These are phyloP conservation scores for Oreotrochilus melanogaster DNA, from an alignment of 2,113 vertebrate genomes.

Conservation along the genomic window DNA sequence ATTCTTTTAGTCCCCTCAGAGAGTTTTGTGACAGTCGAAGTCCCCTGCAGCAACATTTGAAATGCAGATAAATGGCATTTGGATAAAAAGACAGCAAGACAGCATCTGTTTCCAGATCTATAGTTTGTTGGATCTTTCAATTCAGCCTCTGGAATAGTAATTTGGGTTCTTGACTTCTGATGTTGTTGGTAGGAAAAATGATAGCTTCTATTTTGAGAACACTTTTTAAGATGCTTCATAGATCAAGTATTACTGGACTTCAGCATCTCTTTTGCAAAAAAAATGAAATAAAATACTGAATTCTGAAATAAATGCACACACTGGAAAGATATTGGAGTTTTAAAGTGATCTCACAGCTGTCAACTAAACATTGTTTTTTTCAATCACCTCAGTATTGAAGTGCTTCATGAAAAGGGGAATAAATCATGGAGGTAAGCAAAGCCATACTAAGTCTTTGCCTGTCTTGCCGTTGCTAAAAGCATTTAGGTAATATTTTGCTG, in stretches of 20 bases:
- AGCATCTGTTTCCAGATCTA: not conserved
- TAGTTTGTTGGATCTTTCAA: conserved; percentile 5
- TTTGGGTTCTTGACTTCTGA: conserved; percentile 11
- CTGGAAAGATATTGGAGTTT: not conserved
- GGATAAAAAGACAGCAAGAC: conserved; percentile 14
- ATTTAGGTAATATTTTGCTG: not conserved
- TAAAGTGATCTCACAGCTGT: not conserved
- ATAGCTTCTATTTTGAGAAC: not conserved
- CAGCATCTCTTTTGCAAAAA: not conserved
- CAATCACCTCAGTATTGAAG: not conserved
- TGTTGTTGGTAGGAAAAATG: not conserved
- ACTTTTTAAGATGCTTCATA: not conserved
- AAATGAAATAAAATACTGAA: not conserved
- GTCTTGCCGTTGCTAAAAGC: not conserved
- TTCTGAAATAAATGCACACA: not conserved
- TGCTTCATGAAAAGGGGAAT: not conserved
- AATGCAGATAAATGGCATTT: conserved; percentile 4
- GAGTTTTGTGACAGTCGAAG: not conserved
- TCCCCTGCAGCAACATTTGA: conserved; percentile 1
- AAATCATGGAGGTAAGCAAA: not conserved
- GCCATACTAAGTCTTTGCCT: not conserved
- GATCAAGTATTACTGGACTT: not conserved
- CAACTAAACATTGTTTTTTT: not conserved
- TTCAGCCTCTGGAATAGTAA: conserved; percentile 36
- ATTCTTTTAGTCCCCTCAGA: not conserved